Conservation (phyloP, 2,797 vertebrate genomes). For the Sternarchorhynchus goeldii region DNA sequence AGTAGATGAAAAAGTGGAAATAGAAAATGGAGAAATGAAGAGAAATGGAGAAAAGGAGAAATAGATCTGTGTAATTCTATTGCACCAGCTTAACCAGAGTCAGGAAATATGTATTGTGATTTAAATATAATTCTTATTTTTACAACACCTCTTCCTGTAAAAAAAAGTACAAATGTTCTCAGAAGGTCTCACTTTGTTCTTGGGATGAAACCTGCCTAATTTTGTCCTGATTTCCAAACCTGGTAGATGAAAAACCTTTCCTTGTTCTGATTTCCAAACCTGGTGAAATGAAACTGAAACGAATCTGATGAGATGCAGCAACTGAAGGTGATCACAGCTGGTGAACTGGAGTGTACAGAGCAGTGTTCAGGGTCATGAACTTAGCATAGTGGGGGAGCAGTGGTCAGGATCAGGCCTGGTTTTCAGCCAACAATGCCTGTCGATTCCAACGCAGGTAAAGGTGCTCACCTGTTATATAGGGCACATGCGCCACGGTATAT, state of each 20-base stretch:
- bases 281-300: background rate
- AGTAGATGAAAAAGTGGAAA: too few species aligned
- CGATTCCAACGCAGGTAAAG: background rate
- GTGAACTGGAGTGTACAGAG: background rate
- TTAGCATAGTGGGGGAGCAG: too few species aligned
- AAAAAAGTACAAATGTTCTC: background rate
- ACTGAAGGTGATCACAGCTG: background rate
- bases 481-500: background rate
- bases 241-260: background rate
- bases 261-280: background rate
- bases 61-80: background rate
- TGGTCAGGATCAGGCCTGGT: too few species aligned
- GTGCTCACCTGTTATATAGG: background rate
- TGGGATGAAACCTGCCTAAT: slow-evolving; percentile 6
- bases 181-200: slow-evolving; percentile 6
- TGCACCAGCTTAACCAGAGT: slow-evolving; percentile 3
- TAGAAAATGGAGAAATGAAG: too few species aligned
- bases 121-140: slow-evolving; percentile 5
- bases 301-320: background rate
- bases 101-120: background rate
- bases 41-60: too few species aligned
- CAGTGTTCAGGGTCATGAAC: too few species aligned
- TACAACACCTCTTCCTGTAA: background rate
- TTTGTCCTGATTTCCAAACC: background rate
- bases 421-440: background rate